Base-by-base conservation (phyloP, 2,113 vertebrate genomes). In the Lepisosteus osseus region DNA sequence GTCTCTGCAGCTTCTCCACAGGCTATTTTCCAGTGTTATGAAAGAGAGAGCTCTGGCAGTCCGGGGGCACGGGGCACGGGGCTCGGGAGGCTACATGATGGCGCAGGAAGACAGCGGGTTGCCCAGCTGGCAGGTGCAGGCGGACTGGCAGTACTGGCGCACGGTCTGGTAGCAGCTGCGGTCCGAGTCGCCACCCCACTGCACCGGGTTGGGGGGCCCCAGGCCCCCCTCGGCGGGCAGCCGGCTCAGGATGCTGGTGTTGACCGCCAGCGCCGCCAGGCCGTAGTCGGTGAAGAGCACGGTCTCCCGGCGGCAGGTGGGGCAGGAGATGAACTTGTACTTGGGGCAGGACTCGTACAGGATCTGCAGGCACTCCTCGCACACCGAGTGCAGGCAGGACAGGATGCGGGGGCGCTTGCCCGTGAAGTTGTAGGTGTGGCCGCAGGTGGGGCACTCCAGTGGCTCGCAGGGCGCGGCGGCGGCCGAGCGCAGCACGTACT, bases 141-240 rank as follows among this genome's bases (percentile, higher is more conserved):
- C 97, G 0, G 97, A 97, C 81, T 97, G 96, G 64, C 97, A 99
- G 93, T 99, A 99, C 84, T 98, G 97, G 85, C 96, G 95, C 80
- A 99, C 97, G 90, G 96, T 99, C 93, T 99, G 97, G 89, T 99
- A 98, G 93, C 97, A 99, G 90, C 95, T 97, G 88, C 97, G 96
- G 90, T 98, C 97, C 0, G 94, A 90, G 13, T 99, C 97, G 0
- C 94, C 93, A 29, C 94, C 96, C 97, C 97, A 99, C 88, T 97
- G 96, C 41, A 95, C 94, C 0, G 94, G 86, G 40, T 95, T 95
- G 69, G 94, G 84, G 0, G 95, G 85, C 79, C 93, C 63, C 62
- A 89, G 76, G 72, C 93, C 86, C 0, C 88, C 90, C 74, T 98
- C 96, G 0, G 95, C 87, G 0, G 97, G 97, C 86, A 98, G 90